A percentile compares a stretch with the other conserved stretches of the same genome.
phyloP scores from a whole-genome alignment of 2,888 invertebrate species.

The Drosophila nr. perissopoda region DNA sequence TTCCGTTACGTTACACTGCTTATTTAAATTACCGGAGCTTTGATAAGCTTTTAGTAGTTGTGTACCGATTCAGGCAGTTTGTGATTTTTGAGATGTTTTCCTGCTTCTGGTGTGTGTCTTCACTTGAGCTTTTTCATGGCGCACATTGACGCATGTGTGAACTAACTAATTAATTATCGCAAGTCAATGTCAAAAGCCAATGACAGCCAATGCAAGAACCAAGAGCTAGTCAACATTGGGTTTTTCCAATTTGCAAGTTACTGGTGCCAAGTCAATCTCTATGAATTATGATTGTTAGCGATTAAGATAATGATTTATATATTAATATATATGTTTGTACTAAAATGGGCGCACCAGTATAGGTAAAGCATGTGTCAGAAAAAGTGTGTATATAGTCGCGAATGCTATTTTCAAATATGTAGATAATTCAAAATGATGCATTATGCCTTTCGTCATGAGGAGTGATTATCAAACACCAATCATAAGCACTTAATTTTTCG shows the following conservation, averaged over 20 bases:
- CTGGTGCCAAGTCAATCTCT: background rate
- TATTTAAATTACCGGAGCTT: background rate
- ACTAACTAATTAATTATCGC: background rate
- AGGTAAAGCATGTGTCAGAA: background rate
- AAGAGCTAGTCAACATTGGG: background rate
- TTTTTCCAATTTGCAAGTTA: background rate
- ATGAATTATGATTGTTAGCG: background rate
- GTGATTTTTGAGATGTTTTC: background rate
- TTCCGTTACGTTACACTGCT: background rate
- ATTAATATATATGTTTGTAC: background rate
- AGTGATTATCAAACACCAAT: background rate
- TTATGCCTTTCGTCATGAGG: background rate
- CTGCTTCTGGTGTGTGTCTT: conserved; percentile 4
- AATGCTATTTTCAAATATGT: background rate
- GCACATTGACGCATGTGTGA: background rate
- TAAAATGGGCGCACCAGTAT: background rate
- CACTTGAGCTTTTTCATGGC: background rate
- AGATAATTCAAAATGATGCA: background rate
- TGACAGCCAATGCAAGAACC: background rate
- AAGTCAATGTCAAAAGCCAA: background rate
- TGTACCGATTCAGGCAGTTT: background rate
- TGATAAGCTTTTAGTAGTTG: background rate
- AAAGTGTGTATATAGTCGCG: background rate
- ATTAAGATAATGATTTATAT: background rate
- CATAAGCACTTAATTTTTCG: background rate